A percentile compares a stretch with the other conserved stretches of the same genome.
Evolutionary conservation across 2,113 vertebrate genomes (phyloP).

Genomic region (Takifugu bimaculatus): DNA sequence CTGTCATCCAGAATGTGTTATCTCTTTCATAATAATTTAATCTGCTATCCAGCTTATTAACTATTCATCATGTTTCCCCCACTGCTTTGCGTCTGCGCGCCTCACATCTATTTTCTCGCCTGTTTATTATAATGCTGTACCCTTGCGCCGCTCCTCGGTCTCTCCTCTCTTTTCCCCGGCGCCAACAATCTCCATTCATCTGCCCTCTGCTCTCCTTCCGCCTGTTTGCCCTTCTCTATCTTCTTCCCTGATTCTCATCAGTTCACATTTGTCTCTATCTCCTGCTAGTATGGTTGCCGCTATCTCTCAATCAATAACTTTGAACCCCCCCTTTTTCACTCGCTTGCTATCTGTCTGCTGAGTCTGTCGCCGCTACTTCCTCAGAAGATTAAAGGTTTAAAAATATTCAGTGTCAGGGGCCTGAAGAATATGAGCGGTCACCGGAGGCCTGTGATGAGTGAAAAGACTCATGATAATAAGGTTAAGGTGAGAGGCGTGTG

Average conservation of each 20-base stretch:
- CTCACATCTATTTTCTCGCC: slow-evolving; percentile 22
- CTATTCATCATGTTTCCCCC: slow-evolving; percentile 28
- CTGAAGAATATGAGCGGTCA: slow-evolving; percentile 25
- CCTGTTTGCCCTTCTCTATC: slow-evolving; percentile 30
- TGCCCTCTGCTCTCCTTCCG: slow-evolving; percentile 25
- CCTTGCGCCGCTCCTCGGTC: slow-evolving; percentile 14
- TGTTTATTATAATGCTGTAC: slow-evolving; percentile 25
- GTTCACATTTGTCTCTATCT: slow-evolving; percentile 36
- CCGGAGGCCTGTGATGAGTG: slow-evolving; percentile 31
- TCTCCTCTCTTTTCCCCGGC: slow-evolving; percentile 9
- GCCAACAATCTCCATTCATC: slow-evolving; percentile 31
- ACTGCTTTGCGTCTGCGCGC: slow-evolving; percentile 11
- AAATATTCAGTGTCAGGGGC: slow-evolving; percentile 40
- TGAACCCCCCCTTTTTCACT: slow-evolving; percentile 36
- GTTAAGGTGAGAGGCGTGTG: neutral
- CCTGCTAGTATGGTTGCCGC: slow-evolving; percentile 29
- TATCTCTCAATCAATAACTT: slow-evolving; percentile 35
- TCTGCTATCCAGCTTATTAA: slow-evolving; percentile 13
- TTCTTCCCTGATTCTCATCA: slow-evolving; percentile 15
- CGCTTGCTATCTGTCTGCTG: neutral
- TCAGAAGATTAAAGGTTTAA: slow-evolving; percentile 41
- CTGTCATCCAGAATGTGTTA: slow-evolving; percentile 4
- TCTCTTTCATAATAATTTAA: slow-evolving; percentile 15
- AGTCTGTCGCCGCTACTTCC: slow-evolving; percentile 4
- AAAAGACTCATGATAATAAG: slow-evolving; percentile 7